Evolutionary conservation across 2,888 invertebrate genomes (phyloP).

Genomic region (Notocelia uddmanniana): DNA sequence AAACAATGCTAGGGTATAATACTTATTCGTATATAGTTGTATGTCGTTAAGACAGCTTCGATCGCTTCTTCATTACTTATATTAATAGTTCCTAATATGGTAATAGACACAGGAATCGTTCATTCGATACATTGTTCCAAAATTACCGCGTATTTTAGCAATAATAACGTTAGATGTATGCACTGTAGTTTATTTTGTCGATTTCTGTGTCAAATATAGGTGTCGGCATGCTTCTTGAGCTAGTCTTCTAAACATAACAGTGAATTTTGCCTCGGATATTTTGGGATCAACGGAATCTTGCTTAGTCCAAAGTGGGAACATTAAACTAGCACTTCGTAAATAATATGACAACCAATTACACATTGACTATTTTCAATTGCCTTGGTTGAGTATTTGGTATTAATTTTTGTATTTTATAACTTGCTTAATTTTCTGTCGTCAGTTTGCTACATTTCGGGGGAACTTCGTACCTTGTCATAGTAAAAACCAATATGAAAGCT

Average conservation of each 20-base stretch:
- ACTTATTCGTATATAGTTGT: constrained; percentile 42
- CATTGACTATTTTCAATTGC: background rate
- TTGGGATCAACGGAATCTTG: background rate
- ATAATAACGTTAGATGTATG: constrained; percentile 29
- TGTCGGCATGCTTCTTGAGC: constrained; percentile 14
- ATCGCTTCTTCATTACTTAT: constrained; percentile 65
- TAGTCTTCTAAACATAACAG: background rate
- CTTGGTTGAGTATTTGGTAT: too few species aligned
- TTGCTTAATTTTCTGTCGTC: background rate
- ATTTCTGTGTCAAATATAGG: constrained; percentile 35
- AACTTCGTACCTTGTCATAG: background rate
- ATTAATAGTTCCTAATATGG: constrained; percentile 71
- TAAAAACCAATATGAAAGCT: too few species aligned
- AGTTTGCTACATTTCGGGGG: background rate
- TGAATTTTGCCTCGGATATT: background rate
- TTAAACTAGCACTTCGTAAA: background rate
- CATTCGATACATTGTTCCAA: constrained; percentile 20
- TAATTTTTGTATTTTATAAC: background rate
- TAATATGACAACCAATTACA: background rate
- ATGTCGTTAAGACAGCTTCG: constrained; percentile 63
- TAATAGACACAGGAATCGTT: constrained; percentile 45
- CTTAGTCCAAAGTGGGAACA: background rate
- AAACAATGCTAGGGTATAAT: constrained; percentile 21
- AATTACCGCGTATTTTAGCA: constrained; percentile 23
- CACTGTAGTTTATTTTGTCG: constrained; percentile 34